Conservation (phyloP, 2,113 vertebrate species). For the Corythaixoides concolor region DNA sequence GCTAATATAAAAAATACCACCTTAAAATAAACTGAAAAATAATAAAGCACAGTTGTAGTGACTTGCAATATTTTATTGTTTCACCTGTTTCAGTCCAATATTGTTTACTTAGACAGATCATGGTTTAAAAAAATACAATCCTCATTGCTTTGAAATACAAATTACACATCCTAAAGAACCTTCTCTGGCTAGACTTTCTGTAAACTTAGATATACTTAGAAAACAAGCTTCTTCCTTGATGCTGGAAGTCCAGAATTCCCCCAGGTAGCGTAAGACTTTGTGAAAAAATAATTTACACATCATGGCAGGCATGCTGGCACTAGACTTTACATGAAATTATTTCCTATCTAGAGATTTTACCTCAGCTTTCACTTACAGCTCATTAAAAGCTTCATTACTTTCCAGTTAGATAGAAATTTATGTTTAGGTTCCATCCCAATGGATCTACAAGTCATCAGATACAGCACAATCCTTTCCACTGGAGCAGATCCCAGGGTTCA, state of each 20-base stretch:
- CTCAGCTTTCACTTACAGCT: conserved; percentile 30
- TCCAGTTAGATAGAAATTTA: conserved; percentile 2
- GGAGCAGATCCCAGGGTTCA: not conserved
- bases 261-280: not conserved
- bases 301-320: conserved; percentile 15
- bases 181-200: not conserved
- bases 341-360: conserved; percentile 7
- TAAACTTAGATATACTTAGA: not conserved
- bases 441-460: not conserved
- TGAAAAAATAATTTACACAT: conserved; percentile 33
- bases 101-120: not conserved
- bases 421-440: conserved; percentile 5
- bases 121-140: not conserved
- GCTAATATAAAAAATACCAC: not conserved
- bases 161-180: not conserved
- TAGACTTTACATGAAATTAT: conserved; percentile 27
- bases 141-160: conserved; percentile 21
- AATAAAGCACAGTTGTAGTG: not conserved
- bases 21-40: not conserved
- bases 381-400: conserved; percentile 28
- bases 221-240: not conserved
- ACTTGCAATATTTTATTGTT: not conserved
- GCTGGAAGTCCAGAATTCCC: conserved; percentile 7
- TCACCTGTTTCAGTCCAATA: not conserved
- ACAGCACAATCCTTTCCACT: not conserved